phyloP scores from a whole-genome alignment of 2,888 invertebrate species.

The Pomacea canaliculata region DNA sequence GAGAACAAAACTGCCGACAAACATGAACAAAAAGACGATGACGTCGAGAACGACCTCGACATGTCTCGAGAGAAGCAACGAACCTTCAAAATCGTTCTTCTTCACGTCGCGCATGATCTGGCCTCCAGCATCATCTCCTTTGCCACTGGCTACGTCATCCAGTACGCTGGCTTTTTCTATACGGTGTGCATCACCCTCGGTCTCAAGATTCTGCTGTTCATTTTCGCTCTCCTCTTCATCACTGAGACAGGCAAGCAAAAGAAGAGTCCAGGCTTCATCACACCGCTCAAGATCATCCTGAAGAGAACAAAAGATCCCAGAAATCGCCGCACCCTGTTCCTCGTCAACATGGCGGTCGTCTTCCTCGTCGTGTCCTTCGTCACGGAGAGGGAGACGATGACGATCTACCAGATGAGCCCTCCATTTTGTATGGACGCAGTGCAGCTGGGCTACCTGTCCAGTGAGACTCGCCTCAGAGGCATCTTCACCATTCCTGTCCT shows the following conservation, averaged over 20 bases:
- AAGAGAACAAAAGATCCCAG: background rate
- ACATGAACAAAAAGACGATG: background rate
- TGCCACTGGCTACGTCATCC: background rate
- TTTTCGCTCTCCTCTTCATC: background rate
- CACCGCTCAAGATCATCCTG: background rate
- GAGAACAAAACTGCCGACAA: background rate
- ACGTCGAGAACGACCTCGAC: background rate
- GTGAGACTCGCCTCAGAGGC: background rate
- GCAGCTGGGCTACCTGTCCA: background rate
- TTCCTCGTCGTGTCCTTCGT: background rate
- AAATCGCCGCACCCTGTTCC: background rate
- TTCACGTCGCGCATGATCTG: background rate
- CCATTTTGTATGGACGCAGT: background rate
- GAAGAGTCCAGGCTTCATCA: background rate
- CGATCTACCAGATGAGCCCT: background rate
- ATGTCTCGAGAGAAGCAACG: background rate
- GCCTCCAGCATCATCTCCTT: background rate
- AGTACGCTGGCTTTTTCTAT: background rate
- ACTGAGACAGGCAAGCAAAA: background rate
- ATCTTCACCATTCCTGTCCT: background rate
- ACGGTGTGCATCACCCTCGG: background rate
- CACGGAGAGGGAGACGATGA: background rate
- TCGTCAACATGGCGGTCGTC: background rate
- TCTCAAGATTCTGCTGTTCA: background rate
- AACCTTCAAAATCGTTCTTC: slow-evolving; percentile 1